Conservation (phyloP, 2,888 invertebrate genomes). For the Drosophila meridionalis region DNA sequence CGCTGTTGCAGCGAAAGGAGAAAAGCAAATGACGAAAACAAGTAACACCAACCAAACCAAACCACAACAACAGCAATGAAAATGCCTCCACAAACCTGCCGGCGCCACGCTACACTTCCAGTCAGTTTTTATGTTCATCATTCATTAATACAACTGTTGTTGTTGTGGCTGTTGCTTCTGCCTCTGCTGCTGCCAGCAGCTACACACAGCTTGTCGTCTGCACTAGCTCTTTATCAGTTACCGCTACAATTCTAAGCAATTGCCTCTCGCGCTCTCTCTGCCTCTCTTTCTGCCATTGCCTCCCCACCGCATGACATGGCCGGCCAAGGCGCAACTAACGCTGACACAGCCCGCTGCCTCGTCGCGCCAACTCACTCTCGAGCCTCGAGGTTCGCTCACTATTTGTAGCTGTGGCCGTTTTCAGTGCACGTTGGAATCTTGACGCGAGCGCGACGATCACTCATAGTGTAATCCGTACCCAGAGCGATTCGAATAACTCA, state of each 20-base stretch:
- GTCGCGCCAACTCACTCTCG: conserved; percentile 24
- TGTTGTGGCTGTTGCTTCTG: conserved; percentile 7
- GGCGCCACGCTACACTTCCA: conserved; percentile 32
- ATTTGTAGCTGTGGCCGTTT: conserved; percentile 33
- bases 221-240: conserved; percentile 47
- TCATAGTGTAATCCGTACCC: conserved; percentile 35
- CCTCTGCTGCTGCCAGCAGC: conserved; percentile 14
- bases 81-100: conserved; percentile 47
- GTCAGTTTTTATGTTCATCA: conserved; percentile 35
- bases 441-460: conserved; percentile 74
- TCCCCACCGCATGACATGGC: conserved; percentile 21
- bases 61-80: conserved; percentile 36
- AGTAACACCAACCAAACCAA: conserved; percentile 38
- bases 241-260: conserved; percentile 48
- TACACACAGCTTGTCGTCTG: conserved; percentile 37
- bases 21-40: conserved; percentile 38
- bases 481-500: conserved; percentile 23
- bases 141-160: conserved; percentile 1
- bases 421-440: conserved; percentile 73
- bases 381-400: conserved; percentile 47
- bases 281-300: conserved; percentile 3
- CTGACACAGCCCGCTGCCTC: conserved; percentile 35
- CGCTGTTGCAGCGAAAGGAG: conserved; percentile 27
- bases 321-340: conserved; percentile 49
- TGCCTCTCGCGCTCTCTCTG: conserved; percentile 4